Evolutionary conservation across 2,797 vertebrate genomes (phyloP).

Genomic region (Sebastolobus alascanus): DNA sequence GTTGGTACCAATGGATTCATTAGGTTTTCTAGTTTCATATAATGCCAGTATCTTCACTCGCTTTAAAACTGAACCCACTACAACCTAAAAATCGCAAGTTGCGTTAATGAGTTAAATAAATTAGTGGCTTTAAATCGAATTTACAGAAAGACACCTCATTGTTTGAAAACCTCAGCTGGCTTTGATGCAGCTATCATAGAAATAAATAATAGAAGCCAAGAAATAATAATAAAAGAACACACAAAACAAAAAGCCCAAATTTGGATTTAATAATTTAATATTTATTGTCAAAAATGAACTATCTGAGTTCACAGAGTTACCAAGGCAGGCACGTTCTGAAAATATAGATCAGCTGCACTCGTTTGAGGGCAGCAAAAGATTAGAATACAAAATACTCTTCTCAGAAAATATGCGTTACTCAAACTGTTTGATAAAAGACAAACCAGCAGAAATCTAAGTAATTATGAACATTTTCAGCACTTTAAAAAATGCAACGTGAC

Average conservation of each 20-base stretch:
- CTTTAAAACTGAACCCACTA: no score
- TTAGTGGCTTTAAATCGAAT: not conserved
- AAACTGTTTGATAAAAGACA: not conserved
- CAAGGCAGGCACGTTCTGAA: slow-evolving; percentile 39
- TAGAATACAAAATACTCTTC: slow-evolving; percentile 19
- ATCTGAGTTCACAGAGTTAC: slow-evolving; percentile 24
- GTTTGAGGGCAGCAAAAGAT: slow-evolving; percentile 2
- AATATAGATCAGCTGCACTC: slow-evolving; percentile 1
- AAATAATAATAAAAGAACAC: not conserved
- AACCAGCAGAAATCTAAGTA: not conserved
- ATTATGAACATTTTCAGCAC: not conserved
- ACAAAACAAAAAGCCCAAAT: not conserved
- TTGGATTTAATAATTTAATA: slow-evolving; percentile 10
- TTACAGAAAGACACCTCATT: not conserved
- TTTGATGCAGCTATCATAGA: not conserved
- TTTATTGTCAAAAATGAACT: slow-evolving; percentile 37
- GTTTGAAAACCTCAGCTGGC: not conserved
- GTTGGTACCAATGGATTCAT: no score
- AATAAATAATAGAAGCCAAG: not conserved
- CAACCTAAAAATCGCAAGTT: no score
- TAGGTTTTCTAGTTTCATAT: no score
- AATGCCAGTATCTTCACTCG: no score
- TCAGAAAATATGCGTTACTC: not conserved
- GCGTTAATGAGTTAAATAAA: no score
- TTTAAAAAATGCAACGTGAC: not conserved